Evolutionary conservation across 2,113 vertebrate species (phyloP), one percentile per base, ranked within the genome.

Genomic region (Brienomyrus brachyistius): DNA sequence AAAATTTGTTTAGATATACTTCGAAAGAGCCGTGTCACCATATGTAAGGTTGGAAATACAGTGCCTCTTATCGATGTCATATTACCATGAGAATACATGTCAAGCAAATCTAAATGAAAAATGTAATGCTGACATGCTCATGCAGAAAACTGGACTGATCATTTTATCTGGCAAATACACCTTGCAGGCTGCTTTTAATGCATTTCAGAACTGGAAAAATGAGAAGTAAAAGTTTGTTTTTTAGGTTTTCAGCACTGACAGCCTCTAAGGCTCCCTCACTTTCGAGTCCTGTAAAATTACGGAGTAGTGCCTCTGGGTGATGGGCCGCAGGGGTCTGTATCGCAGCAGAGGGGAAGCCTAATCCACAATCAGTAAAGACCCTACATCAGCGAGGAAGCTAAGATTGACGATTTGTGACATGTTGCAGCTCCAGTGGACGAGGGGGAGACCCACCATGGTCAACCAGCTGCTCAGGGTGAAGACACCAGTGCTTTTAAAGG

Each of bases 401-500:
- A 45, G 82, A 48, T n/a, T 40, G 35, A 45, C 21, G 8, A 13
- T 48, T 84, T 70, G n/a, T 70, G 10, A 11, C 62, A 70, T 31
- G 27, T 70, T 83, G 17, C 52, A 91, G 91, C 62, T 56, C 88
- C 27, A 59, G 90, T 88, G 15, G 74, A 88, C 35, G 91, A 40
- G 13, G 88, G 45, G 21, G 45, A 43, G 52, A 3, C 48, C 48
- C 8, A 84, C 35, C 59, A 90, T 50, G 90, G 89, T 11, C 56
- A 89, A 56, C 9, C 40, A 6, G 17, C 74, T 31, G 47, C 77
- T 45, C 31, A 62, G 35, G 89, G 52, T 27, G 50, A 17, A 47
- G 89, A 87, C 70, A 74, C 54, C 50, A 88, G 77, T 66, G 86
- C 40, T 45, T 59, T 83, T 90, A 90, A 92, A 92, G 92, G 92